A percentile compares a stretch with the other conserved stretches of the same genome.
phyloP scores from a whole-genome alignment of 1,140 invertebrate species.

The Apis florea region DNA sequence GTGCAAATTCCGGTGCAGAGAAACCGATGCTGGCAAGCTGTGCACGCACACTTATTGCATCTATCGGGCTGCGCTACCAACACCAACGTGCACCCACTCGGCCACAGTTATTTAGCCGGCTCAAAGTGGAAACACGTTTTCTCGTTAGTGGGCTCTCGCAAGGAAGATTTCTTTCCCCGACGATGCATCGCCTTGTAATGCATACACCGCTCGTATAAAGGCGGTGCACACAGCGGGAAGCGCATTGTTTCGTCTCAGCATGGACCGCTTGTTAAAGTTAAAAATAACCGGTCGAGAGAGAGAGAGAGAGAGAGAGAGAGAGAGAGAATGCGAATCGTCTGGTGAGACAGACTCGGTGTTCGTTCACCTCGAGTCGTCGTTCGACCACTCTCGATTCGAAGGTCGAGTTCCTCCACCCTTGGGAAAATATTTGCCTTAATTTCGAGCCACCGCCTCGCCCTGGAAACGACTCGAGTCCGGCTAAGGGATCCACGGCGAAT shows the following conservation, averaged over 20 bases:
- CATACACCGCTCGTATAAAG: constrained; percentile 13
- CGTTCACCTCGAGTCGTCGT: constrained; percentile 59
- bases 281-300: constrained; percentile 66
- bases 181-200: constrained; percentile 16
- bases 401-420: constrained; percentile 12
- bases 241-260: constrained; percentile 65
- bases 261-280: constrained; percentile 69
- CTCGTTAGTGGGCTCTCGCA: constrained; percentile 10
- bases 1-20: constrained; percentile 1
- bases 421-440: constrained; percentile 60
- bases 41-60: constrained; percentile 7
- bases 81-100: no score
- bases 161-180: constrained; percentile 19
- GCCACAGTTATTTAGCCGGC: background rate
- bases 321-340: background rate
- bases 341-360: constrained; percentile 31
- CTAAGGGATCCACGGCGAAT: background rate
- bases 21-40: constrained; percentile 10
- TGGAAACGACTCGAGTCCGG: constrained; percentile 31
- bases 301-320: constrained; percentile 31
- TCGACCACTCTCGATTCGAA: constrained; percentile 47
- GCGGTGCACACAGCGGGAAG: constrained; percentile 23
- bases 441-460: constrained; percentile 24
- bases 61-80: constrained; percentile 6
- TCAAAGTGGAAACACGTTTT: constrained; percentile 32